Base-by-base conservation (phyloP, 2,888 invertebrate species). In the Zeuzera pyrina region DNA sequence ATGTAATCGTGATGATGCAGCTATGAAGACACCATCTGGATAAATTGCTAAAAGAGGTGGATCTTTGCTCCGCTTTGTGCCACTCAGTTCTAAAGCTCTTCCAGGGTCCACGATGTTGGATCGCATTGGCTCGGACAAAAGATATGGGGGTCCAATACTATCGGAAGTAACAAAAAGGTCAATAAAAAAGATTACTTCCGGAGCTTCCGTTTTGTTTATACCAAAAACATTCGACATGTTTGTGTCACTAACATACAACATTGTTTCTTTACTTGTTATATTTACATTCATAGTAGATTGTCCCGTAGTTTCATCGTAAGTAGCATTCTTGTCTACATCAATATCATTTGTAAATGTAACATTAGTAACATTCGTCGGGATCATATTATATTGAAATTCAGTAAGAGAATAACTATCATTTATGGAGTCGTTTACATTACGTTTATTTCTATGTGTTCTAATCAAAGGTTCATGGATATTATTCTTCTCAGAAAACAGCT, bases 1-100 rank as follows among this genome's bases (percentile, higher is more conserved):
- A 47, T 81, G 77, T 13, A 57, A 42, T 14, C 43, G 55, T 1
- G 62, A 49, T 3, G 70, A 51, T 12, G 72, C 64, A 14, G 79
- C 66, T 3, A 79, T 42, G 42, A 79, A 78, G n/a, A 39, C 36
- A 2, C 79, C 79, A 26, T 69, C 67, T n/a, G 56, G 40, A 24
- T 61, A 60, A 8, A 79, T 44, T 7, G 71, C 59, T 1, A 77
- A 49, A 28, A 70, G 45, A 4, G 44, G 26, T 1, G n/a, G 30
- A 19, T 5, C 5, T 12, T 12, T n/a, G n/a, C n/a, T n/a, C n/a
- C n/a, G n/a, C n/a, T n/a, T n/a, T n/a, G n/a, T n/a, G n/a, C n/a
- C n/a, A n/a, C n/a, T 7, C 12, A 27, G 7, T 19, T 19, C 8
- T 19, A 19, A 19, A 8, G 19, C 8, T 6, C 8, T 19, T 19